A percentile compares a stretch with the other conserved stretches of the same genome.
phyloP scores from a whole-genome alignment of 2,888 invertebrate genomes.

The Dasypogon diadema region DNA sequence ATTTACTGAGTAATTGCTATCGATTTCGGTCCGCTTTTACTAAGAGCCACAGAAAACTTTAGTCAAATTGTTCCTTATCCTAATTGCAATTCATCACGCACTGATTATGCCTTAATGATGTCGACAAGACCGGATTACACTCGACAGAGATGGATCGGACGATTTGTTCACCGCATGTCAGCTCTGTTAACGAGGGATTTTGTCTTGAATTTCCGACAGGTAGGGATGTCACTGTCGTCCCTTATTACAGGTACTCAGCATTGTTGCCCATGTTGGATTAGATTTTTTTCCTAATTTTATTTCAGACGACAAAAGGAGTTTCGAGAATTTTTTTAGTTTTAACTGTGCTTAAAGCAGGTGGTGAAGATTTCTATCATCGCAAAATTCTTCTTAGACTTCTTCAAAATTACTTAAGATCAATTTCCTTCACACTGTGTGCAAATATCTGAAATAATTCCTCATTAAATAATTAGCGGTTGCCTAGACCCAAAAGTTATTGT shows the following conservation, averaged over 20 bases:
- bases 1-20: not conserved
- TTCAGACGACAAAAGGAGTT: conserved; percentile 1
- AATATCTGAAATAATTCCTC: too few species aligned
- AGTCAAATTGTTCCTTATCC: conserved; percentile 22
- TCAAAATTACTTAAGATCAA: too few species aligned
- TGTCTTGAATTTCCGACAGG: conserved; percentile 12
- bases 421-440: too few species aligned
- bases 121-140: conserved; percentile 53
- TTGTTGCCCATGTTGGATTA: not conserved
- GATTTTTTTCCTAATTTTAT: conserved; percentile 12
- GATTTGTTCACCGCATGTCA: conserved; percentile 52
- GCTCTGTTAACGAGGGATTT: conserved; percentile 34
- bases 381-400: too few species aligned
- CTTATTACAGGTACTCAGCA: conserved; percentile 1
- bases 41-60: not conserved
- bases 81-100: conserved; percentile 43
- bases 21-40: not conserved
- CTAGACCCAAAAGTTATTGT: too few species aligned
- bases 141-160: conserved; percentile 52
- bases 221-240: conserved; percentile 21
- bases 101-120: conserved; percentile 53
- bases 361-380: too few species aligned
- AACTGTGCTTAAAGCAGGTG: too few species aligned
- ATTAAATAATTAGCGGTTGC: too few species aligned
- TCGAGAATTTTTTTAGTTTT: too few species aligned